These are phyloP conservation scores for Lemur catta DNA, from an alignment of 2,797 vertebrate genomes.

Conservation along the genomic window DNA sequence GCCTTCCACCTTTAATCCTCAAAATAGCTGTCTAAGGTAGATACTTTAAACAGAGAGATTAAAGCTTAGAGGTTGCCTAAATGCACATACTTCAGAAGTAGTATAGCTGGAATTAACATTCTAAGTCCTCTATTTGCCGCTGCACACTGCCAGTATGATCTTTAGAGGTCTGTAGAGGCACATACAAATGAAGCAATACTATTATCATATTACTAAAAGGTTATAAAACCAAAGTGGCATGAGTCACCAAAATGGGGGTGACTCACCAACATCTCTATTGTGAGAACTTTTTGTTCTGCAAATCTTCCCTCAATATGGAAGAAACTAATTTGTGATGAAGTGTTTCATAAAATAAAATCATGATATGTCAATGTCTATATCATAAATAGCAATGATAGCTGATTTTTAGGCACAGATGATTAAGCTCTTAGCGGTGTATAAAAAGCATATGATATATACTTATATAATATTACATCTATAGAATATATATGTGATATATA, in stretches of 20 bases:
- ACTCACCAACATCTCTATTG: slow-evolving; percentile 59
- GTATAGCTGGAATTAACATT: not conserved
- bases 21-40: not conserved
- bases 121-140: not conserved
- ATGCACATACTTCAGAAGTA: not conserved
- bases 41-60: not conserved
- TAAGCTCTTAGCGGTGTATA: not conserved
- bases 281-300: slow-evolving; percentile 65
- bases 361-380: slow-evolving; percentile 51
- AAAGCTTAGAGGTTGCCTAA: not conserved
- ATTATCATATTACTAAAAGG: slow-evolving; percentile 66
- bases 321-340: slow-evolving; percentile 63
- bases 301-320: slow-evolving; percentile 56
- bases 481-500: too few species aligned
- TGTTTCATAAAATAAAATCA: slow-evolving; percentile 71
- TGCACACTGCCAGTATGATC: not conserved
- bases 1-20: slow-evolving; percentile 30
- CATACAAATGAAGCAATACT: slow-evolving; percentile 47
- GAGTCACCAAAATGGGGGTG: slow-evolving; percentile 65
- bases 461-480: not conserved
- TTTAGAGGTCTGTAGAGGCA: not conserved
- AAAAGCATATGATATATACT: not conserved
- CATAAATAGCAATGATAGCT: not conserved
- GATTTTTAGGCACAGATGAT: slow-evolving; percentile 5
- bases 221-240: slow-evolving; percentile 61